phyloP scores from a whole-genome alignment of 2,797 vertebrate genomes.

The Taenioides sp. region DNA sequence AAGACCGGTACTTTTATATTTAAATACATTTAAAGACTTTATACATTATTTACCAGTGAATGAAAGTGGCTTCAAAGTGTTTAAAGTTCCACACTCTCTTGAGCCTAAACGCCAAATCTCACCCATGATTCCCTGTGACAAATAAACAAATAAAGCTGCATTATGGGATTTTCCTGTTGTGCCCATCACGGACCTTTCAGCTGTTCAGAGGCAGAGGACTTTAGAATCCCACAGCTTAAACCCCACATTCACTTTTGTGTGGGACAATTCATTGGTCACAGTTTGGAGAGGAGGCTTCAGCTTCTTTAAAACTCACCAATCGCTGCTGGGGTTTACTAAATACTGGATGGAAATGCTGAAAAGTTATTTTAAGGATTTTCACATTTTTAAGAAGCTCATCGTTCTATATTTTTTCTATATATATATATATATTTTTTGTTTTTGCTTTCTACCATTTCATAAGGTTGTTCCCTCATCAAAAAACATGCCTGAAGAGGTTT shows the following conservation, averaged over 20 bases:
- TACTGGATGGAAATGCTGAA: neutral
- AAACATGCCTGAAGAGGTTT: too few relatives aligned
- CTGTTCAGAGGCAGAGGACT: conserved; percentile 42
- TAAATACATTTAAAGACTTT: too few relatives aligned
- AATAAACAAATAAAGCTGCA: neutral
- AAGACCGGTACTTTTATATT: too few relatives aligned
- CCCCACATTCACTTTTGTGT: conserved; percentile 45
- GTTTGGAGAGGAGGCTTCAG: conserved; percentile 42
- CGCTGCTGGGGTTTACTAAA: neutral
- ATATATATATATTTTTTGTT: too few relatives aligned
- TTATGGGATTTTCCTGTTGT: neutral
- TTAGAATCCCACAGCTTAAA: conserved; percentile 21
- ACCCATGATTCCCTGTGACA: neutral
- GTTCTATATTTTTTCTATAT: too few relatives aligned
- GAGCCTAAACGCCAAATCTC: neutral
- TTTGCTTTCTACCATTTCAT: too few relatives aligned
- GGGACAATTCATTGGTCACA: conserved; percentile 65
- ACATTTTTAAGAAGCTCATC: neutral
- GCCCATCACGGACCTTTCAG: conserved; percentile 23
- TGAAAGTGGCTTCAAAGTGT: neutral
- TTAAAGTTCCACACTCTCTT: neutral
- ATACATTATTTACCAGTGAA: neutral
- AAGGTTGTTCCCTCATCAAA: too few relatives aligned
- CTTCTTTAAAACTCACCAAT: conserved; percentile 28
- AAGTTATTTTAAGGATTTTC: neutral